These are phyloP conservation scores for Euphysa ruthae DNA, from an alignment of 30 jellyfish, hydroid and myxozoan species.

Conservation along the genomic window DNA sequence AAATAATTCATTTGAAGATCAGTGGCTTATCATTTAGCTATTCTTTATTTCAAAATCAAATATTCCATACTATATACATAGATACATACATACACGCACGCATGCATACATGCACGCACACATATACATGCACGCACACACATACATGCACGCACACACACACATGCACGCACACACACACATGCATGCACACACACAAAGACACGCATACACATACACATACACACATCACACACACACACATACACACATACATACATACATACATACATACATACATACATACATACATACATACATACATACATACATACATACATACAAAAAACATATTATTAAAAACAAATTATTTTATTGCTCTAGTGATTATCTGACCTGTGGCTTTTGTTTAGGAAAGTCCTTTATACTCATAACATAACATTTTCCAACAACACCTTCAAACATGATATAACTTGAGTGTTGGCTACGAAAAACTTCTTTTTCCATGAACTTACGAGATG, in stretches of 20 bases:
- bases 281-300: conserved; percentile 9
- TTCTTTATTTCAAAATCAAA: background rate
- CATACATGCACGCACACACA: background rate
- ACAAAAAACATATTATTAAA: background rate
- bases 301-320: conserved; percentile 6
- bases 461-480: conserved; percentile 76
- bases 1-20: too few relatives aligned
- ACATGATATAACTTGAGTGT: conserved; percentile 62
- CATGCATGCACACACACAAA: background rate
- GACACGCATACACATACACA: background rate
- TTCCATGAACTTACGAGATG: conserved; percentile 83
- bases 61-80: background rate
- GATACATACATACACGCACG: conserved; percentile 2
- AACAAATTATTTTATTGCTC: background rate
- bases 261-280: conserved; percentile 9
- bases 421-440: conserved; percentile 50
- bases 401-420: conserved; percentile 78
- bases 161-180: background rate
- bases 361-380: conserved; percentile 77
- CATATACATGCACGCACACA: background rate
- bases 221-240: background rate
- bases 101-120: background rate
- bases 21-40: too few relatives aligned
- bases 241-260: conserved; percentile 7
- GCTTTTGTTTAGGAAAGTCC: conserved; percentile 66